Percentiles rank a stretch among this genome's conserved stretches.
These are phyloP conservation scores for Margarornis squamiger DNA, from an alignment of 2,797 vertebrate species.

Conservation along the genomic window DNA sequence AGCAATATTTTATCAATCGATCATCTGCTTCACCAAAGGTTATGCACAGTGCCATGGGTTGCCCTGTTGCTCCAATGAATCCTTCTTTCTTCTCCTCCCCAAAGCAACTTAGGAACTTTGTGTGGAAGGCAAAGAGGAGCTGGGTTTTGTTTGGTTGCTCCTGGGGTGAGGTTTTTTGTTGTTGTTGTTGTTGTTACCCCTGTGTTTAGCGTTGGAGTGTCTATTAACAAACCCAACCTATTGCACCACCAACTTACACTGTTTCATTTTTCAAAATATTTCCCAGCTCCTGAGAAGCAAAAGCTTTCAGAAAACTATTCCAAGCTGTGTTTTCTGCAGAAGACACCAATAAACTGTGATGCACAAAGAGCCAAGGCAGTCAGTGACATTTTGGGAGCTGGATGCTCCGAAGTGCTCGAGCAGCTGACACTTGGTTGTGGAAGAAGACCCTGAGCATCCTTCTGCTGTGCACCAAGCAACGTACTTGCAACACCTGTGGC, in stretches of 20 bases:
- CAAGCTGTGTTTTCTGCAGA: not conserved
- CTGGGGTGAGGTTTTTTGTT: not conserved
- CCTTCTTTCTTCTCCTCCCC: not conserved
- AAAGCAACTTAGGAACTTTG: not conserved
- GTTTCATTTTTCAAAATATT: not conserved
- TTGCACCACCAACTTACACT: not conserved
- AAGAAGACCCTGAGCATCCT: not conserved
- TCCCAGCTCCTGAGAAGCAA: not conserved
- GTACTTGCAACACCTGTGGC: not conserved
- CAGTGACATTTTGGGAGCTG: not conserved
- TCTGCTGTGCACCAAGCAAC: not conserved
- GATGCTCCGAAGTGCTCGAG: not conserved
- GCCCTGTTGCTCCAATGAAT: not conserved
- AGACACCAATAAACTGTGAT: not conserved
- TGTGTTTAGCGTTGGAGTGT: not conserved
- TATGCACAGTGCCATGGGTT: not conserved
- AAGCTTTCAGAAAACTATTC: not conserved
- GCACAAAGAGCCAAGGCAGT: not conserved
- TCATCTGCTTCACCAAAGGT: not conserved
- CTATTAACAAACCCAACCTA: not conserved
- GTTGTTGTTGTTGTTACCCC: not conserved
- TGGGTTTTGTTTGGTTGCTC: not conserved
- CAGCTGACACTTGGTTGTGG: not conserved
- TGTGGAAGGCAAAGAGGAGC: not conserved
- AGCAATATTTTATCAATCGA: not conserved